Evolutionary conservation across 2,797 vertebrate genomes (phyloP), one percentile per base, ranked within the genome.

Genomic region (Delichon dasypus): DNA sequence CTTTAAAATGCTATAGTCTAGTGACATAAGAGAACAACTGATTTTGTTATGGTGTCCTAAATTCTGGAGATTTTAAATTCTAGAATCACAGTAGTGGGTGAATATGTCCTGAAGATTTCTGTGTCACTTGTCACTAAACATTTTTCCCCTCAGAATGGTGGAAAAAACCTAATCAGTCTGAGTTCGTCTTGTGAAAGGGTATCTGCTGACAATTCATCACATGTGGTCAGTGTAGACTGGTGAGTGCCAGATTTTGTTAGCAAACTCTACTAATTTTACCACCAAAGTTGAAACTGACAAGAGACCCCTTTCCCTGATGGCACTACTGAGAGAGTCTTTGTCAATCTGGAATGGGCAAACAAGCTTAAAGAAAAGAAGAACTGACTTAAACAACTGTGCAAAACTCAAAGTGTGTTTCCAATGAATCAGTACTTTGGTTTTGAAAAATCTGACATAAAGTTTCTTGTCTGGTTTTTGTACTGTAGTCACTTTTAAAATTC

Each of bases 141-240:
- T 14, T 79, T 90, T 86, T 77, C 29, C 40, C 47, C 80, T 85
- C 85, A 75, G 16, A 88, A 58, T 15, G 13, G 6, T 23, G 58
- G 66, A 64, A 91, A 62, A 83, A 42, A 3, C 6, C 26, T 60
- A 58, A 23, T 32, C 47, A 75, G 19, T 65, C 40, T 66, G 48
- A 29, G 53, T 84, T 78, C 68, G 66, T 84, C 36, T 32, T 18
- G 23, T 26, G 93, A 29, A 64, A 85, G 13, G 4, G 12, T 81
- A 88, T 78, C 93, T 89, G 47, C 70, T 95, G 72, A 90, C 92
- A 85, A 75, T 47, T 85, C 61, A 48, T 87, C 38, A 57, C 26
- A 79, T 71, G 44, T 36, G 30, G n/a, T 85, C 65, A 51, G 11
- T 38, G 47, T 40, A 88, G 65, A 47, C 29, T 93, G 79, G 79